Evolutionary conservation across 92 coral and sea anemone genomes (phyloP).

Genomic region (Epizoanthus ramosus): DNA sequence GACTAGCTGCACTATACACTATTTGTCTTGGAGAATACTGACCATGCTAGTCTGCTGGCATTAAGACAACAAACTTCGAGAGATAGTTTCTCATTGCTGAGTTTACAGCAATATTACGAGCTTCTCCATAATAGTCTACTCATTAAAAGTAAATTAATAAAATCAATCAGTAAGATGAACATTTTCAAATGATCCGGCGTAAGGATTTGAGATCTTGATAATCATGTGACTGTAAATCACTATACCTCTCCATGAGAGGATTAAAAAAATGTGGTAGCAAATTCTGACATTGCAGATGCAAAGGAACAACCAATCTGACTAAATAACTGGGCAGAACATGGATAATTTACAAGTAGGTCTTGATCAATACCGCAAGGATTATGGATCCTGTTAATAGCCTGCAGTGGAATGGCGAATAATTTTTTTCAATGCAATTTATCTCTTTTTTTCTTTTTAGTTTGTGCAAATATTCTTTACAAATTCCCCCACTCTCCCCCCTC

Average conservation of each 20-base stretch:
- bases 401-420: conserved; percentile 52
- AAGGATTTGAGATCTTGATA: conserved; percentile 12
- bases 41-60: no score
- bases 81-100: conserved; percentile 29
- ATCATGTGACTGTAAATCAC: conserved; percentile 46
- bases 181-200: conserved; percentile 49
- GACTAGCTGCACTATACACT: conserved; percentile 18
- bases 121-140: conserved; percentile 33
- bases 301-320: conserved; percentile 9
- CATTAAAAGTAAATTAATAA: conserved; percentile 53
- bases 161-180: conserved; percentile 54
- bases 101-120: conserved; percentile 21
- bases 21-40: conserved; percentile 44
- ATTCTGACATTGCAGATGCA: conserved; percentile 53
- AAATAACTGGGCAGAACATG: conserved; percentile 19
- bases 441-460: conserved; percentile 23
- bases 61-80: background rate
- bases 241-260: conserved; percentile 33
- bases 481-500: no score
- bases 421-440: no score
- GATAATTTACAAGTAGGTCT: conserved; percentile 28
- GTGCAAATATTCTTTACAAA: background rate
- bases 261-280: conserved; percentile 39
- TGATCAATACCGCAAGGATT: conserved; percentile 38
- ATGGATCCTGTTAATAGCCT: conserved; percentile 26